Percentiles rank a stretch among this genome's conserved stretches.
phyloP scores from a whole-genome alignment of 1,140 invertebrate species.

The Drosophila truncata region DNA sequence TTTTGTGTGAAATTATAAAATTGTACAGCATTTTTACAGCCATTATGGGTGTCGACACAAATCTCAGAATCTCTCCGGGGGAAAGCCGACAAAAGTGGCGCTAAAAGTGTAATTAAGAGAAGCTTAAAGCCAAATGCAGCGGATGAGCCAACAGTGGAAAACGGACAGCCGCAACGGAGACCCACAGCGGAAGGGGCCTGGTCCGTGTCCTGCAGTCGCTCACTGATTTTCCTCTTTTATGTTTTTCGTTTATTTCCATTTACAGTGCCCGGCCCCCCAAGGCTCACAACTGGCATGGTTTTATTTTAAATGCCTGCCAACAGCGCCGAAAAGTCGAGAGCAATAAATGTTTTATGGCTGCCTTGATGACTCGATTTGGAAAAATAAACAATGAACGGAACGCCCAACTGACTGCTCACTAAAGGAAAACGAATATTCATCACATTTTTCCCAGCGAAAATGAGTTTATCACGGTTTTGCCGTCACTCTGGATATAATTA shows the following conservation, averaged over 20 bases:
- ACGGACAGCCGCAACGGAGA: conserved; percentile 2
- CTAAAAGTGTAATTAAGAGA: conserved; percentile 53
- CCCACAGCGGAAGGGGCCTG: conserved; percentile 11
- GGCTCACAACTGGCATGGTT: conserved; percentile 10
- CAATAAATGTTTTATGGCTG: conserved; percentile 54
- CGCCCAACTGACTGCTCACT: conserved; percentile 4
- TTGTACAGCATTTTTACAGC: conserved; percentile 27
- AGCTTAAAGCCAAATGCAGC: conserved; percentile 50
- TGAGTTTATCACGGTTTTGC: not conserved
- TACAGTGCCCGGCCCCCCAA: not conserved
- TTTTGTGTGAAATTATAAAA: conserved; percentile 23
- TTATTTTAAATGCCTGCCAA: conserved; percentile 39
- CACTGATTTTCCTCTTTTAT: conserved; percentile 32
- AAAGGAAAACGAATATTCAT: conserved; percentile 1
- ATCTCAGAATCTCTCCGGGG: conserved; percentile 18
- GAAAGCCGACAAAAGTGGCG: conserved; percentile 25
- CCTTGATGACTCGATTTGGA: conserved; percentile 34
- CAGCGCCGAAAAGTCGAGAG: conserved; percentile 47
- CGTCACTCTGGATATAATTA: not conserved
- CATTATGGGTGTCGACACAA: conserved; percentile 44
- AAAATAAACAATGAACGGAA: conserved; percentile 15
- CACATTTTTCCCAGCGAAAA: not conserved
- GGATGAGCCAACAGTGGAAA: conserved; percentile 21
- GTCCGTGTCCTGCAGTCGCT: conserved; percentile 24
- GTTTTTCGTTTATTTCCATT: conserved; percentile 22